Percentiles rank a stretch among this genome's conserved stretches.
Conservation (phyloP, 2,113 vertebrate genomes). For the Spheniscus mendiculus region DNA sequence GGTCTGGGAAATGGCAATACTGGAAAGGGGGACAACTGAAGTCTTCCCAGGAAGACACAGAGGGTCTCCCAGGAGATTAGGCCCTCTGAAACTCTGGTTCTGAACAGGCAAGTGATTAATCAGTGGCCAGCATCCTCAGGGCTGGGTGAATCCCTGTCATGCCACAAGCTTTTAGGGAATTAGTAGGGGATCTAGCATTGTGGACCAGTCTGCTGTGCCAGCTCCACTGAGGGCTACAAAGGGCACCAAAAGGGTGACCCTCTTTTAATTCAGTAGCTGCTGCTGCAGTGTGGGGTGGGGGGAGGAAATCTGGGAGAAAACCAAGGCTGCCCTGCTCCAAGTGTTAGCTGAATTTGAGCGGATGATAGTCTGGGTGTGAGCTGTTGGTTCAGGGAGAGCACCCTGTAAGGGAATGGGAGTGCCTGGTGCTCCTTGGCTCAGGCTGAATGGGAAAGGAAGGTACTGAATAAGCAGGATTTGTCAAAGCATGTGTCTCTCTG, state of each 20-base stretch:
- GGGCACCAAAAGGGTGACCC: background rate
- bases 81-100: background rate
- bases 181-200: background rate
- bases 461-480: slow-evolving; percentile 20
- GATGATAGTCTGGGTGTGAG: background rate
- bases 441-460: background rate
- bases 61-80: background rate
- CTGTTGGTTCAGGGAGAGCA: background rate
- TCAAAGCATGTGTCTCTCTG: background rate
- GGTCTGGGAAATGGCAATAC: background rate
- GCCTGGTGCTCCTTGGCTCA: slow-evolving; percentile 11
- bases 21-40: background rate
- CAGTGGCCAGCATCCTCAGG: background rate
- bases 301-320: background rate
- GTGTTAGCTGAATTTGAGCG: background rate
- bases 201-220: background rate
- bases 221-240: background rate
- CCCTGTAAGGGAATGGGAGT: background rate
- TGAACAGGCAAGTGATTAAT: background rate
- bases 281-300: background rate
- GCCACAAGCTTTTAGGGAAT: background rate
- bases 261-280: background rate
- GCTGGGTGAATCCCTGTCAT: background rate
- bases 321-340: background rate
- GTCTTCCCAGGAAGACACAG: background rate